Evolutionary conservation across 2,797 vertebrate species (phyloP).

Genomic region (Acridotheres tristis): DNA sequence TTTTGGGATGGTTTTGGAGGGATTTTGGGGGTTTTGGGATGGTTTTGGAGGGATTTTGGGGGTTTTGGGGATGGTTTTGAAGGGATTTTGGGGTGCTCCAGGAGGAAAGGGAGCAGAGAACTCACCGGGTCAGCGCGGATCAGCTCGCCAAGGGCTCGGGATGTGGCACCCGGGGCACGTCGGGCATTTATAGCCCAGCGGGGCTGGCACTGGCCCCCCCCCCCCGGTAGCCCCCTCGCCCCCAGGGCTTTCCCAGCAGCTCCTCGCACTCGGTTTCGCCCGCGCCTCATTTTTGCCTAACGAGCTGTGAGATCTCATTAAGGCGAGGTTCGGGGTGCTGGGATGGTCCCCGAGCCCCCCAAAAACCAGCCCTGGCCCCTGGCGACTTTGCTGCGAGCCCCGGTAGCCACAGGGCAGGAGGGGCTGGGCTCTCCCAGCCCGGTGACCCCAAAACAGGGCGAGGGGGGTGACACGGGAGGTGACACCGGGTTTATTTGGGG

Average conservation of each 20-base stretch:
- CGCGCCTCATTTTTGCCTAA: conserved; percentile 38
- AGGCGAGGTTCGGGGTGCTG: rapidly evolving
- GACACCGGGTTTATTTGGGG: too few relatives aligned
- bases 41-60: too few relatives aligned
- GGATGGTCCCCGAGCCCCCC: too few relatives aligned
- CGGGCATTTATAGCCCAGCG: not conserved
- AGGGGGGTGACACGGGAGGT: too few relatives aligned
- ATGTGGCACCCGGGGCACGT: rapidly evolving
- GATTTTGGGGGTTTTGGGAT: too few relatives aligned
- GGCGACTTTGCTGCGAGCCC: not conserved
- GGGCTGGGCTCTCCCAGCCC: not conserved
- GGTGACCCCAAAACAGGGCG: rapidly evolving
- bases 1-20: too few relatives aligned
- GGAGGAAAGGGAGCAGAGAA: too few relatives aligned
- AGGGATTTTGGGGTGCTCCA: too few relatives aligned
- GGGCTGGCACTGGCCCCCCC: not conserved
- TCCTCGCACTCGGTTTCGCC: not conserved
- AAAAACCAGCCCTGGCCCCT: not conserved
- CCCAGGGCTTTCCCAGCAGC: not conserved
- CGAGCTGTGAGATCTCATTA: conserved; percentile 12
- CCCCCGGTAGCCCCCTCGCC: not conserved
- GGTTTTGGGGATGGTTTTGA: too few relatives aligned
- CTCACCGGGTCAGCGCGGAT: too few relatives aligned
- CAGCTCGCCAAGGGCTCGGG: rapidly evolving
- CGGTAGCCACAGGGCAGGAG: rapidly evolving